Conservation (phyloP, 2,113 vertebrate genomes). For the Thomomys bottae region DNA sequence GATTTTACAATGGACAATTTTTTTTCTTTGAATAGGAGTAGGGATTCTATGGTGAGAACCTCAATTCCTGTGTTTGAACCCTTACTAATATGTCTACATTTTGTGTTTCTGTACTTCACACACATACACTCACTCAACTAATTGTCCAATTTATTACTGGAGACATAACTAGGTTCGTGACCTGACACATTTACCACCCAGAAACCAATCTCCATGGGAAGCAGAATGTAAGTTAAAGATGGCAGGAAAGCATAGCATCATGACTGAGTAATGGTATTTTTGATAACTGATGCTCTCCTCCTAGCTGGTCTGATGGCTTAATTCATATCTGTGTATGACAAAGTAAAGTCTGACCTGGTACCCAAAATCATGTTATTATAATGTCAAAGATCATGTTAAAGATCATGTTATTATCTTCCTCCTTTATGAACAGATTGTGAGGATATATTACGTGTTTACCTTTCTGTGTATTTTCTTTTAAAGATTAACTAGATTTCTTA, state of each 20-base stretch:
- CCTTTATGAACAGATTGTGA: not conserved
- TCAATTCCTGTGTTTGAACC: not conserved
- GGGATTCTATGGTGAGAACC: not conserved
- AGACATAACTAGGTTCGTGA: not conserved
- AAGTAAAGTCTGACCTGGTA: not conserved
- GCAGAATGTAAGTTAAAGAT: constrained; percentile 29
- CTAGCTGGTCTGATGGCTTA: not conserved
- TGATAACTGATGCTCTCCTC: not conserved
- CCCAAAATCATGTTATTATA: not conserved
- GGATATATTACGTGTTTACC: not conserved
- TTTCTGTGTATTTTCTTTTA: constrained; percentile 1
- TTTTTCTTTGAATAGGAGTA: not conserved
- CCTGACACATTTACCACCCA: constrained; percentile 8
- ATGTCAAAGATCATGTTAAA: too few relatives aligned
- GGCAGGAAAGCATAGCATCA: not conserved
- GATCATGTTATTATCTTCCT: too few relatives aligned
- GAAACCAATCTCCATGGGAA: not conserved
- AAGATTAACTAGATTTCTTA: not conserved
- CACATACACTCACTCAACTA: not conserved
- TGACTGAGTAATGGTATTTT: not conserved
- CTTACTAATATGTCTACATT: not conserved
- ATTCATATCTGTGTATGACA: not conserved
- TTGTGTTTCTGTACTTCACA: not conserved
- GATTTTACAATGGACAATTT: not conserved
- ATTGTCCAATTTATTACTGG: not conserved